Base-by-base conservation (phyloP, 2,888 invertebrate species). In the Meghimatium bilineatum region DNA sequence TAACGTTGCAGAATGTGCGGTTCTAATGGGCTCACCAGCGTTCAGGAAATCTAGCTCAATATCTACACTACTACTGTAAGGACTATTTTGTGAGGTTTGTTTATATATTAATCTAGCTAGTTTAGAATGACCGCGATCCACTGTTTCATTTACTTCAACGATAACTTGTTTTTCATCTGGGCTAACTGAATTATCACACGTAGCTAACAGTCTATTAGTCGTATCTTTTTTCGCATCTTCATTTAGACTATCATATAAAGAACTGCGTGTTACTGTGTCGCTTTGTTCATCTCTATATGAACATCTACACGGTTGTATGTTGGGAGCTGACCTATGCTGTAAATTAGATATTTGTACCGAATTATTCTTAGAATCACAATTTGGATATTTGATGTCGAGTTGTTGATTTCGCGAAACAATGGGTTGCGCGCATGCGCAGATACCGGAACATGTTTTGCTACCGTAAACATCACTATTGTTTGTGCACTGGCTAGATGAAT, bases 11-110 rank as follows among this genome's bases (percentile, higher is more conserved):
- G 38, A n/a, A n/a, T n/a, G 5, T 14, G 56, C n/a, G 26, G n/a
- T 32, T 26, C 69, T 77, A n/a, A 79, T n/a, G 26, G 79, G 83
- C 2, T 83, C 63, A 36, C 84, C 49, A 10, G 75, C 80, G 3
- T 80, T 80, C 84, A 84, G 67, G 34, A 84, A 80, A 67, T 84
- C 84, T 12, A 56, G 29, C 29, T 84, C 84, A 63, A 75, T 74
- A 66, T 84, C 84, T 23, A 75, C 23, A 32, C 80, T 80, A 44
- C 44, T 80, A 44, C 44, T 80, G 52, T n/a, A 74, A 26, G 84
- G 80, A 29, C 60, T 84, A 17, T 49, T 52, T 32, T 63, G 72
- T 14, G 84, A 84, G 12, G 34, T 75, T 34, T 44, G 34, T 14
- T 67, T 60, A 49, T 84, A 80, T 67, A 75, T 84, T 20, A 80